Evolutionary conservation across 2,888 invertebrate genomes (phyloP), one percentile per base, ranked within the genome.

Genomic region (Neuroscelio doddi): DNA sequence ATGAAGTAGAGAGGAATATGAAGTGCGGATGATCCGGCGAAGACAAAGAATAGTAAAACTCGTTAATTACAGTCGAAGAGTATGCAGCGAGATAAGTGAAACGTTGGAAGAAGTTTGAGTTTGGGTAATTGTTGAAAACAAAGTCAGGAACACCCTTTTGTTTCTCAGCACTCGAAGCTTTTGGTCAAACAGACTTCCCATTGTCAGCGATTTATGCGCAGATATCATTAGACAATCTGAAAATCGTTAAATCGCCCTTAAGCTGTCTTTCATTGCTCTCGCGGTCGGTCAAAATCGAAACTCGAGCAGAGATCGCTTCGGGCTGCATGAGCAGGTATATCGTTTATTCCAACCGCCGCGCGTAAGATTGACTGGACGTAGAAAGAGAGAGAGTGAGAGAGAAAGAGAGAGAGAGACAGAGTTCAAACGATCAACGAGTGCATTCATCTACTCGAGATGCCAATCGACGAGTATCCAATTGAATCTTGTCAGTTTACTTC

Each of bases 141-240:
- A 47, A 47, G 47, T 21, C 32, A 26, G 47, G 34, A 47, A 41
- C 21, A 16, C 15, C 26, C 39, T 49, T 56, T 49, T 56, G 56
- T 56, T 56, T 42, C 47, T 38, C n/a, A 38, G n/a, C 45, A 21
- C 27, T 27, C 47, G 32, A 42, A 56, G 49, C 56, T 56, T 24
- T 56, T 49, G 32, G 56, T 47, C 56, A 56, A 56, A 56, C 49
- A 56, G 32, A 46, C 16, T 34, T 17, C 17, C 69, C 52, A 70
- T 68, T 70, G 68, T 64, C 69, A 65, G 65, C 68, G 66, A 73
- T 74, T 73, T 73, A 73, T 68, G 71, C 66, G 70, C 69, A 67
- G 69, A 72, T 70, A 68, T 74, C 72, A 74, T 74, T 72, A 74
- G 56, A 64, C 70, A 65, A 72, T 68, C 66, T 68, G 67, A 64